Conservation (phyloP, 2,888 invertebrate genomes). For the Ephialtes manifestator region DNA sequence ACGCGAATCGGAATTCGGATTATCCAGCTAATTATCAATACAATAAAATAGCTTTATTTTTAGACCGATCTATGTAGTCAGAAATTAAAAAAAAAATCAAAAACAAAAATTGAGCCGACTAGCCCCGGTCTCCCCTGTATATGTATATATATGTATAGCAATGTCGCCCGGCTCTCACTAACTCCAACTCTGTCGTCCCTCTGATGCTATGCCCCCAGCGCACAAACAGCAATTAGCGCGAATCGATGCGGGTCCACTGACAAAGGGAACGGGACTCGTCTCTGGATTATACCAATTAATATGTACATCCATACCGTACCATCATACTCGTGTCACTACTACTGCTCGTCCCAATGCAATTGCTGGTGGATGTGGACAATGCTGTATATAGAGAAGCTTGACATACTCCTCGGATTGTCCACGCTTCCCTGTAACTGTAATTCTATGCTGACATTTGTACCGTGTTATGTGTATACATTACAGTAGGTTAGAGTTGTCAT, state of each 20-base stretch:
- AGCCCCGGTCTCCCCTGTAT: background rate
- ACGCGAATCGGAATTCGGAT: constrained; percentile 67
- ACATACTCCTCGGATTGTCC: constrained; percentile 7
- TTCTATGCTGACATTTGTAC: background rate
- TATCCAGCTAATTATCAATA: no score
- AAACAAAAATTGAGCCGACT: background rate
- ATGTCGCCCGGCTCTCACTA: background rate
- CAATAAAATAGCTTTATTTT: no score
- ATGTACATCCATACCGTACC: constrained; percentile 61
- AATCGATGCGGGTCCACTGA: constrained; percentile 68
- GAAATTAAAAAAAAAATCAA: background rate
- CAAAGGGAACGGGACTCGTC: constrained; percentile 65
- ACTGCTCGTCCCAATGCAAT: background rate
- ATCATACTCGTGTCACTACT: constrained; percentile 46
- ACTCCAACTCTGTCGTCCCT: constrained; percentile 1
- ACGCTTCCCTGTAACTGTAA: constrained; percentile 15
- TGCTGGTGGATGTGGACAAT: constrained; percentile 23
- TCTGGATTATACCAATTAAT: constrained; percentile 67
- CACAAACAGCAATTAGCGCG: constrained; percentile 67
- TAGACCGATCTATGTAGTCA: no score
- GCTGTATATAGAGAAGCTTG: background rate
- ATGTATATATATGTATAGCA: background rate
- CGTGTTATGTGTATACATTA: background rate
- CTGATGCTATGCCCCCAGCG: constrained; percentile 19
- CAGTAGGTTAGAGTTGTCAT: background rate